Conservation (phyloP, 2,113 vertebrate genomes). For the Pygathrix nemaeus region DNA sequence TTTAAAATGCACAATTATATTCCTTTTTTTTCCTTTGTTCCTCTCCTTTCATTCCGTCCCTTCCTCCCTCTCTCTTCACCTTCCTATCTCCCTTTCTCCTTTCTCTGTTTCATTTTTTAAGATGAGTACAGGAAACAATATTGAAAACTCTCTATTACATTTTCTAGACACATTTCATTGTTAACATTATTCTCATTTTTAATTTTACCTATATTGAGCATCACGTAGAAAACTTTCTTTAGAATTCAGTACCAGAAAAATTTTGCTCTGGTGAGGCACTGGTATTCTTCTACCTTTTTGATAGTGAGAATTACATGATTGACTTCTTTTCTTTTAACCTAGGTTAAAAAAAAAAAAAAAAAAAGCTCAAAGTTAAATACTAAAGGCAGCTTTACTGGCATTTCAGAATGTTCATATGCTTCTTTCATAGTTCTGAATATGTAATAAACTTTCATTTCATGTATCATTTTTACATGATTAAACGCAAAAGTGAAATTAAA, state of each 20-base stretch:
- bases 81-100: background rate
- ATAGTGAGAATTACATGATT: background rate
- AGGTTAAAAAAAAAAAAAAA: background rate
- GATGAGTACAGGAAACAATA: background rate
- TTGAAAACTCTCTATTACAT: background rate
- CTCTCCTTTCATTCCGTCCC: background rate
- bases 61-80: background rate
- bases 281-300: background rate
- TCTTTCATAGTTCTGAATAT: background rate
- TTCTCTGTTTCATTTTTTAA: background rate
- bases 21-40: background rate
- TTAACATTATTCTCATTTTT: background rate
- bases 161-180: background rate
- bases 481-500: no score
- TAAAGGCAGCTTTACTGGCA: background rate
- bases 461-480: background rate
- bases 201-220: background rate
- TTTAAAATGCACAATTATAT: background rate
- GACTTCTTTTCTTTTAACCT: background rate
- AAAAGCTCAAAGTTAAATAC: background rate
- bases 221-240: background rate
- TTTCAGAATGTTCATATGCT: background rate
- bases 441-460: background rate
- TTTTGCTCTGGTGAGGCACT: background rate
- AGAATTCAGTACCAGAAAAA: background rate